Percentiles rank a stretch among this genome's conserved stretches.
Evolutionary conservation across 2,113 vertebrate species (phyloP).

Genomic region (Corythornis vintsioides): DNA sequence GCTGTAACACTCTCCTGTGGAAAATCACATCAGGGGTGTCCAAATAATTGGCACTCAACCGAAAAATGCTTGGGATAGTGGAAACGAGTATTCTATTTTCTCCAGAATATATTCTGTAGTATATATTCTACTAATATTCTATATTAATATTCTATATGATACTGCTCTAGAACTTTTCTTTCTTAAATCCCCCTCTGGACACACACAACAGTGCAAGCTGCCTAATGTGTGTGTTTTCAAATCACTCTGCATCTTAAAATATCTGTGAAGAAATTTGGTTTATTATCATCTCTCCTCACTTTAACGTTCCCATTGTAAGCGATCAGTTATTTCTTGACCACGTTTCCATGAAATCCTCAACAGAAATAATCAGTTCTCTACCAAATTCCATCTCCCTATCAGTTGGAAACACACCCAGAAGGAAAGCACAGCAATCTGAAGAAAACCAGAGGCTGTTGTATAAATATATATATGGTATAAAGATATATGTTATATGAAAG

Average conservation of each 20-base stretch:
- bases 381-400: neutral
- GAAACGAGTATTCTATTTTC: neutral
- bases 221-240: accelerated
- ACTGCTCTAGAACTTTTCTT: neutral
- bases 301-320: accelerated
- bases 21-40: neutral
- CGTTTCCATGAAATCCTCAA: neutral
- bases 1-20: neutral
- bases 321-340: neutral
- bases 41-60: too few species aligned
- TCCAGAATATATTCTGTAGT: too few species aligned
- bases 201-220: accelerated
- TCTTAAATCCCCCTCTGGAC: neutral
- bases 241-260: neutral
- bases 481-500: too few species aligned
- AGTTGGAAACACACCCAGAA: neutral
- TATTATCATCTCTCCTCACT: neutral
- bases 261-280: neutral
- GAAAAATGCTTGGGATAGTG: neutral
- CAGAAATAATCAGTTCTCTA: neutral
- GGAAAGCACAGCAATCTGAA: neutral
- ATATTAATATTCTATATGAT: too few species aligned
- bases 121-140: too few species aligned
- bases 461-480: neutral
- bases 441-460: neutral